A percentile compares a stretch with the other conserved stretches of the same genome.
These are phyloP conservation scores for Aradophagus sp. DNA, from an alignment of 1,140 invertebrate species.

Conservation along the genomic window DNA sequence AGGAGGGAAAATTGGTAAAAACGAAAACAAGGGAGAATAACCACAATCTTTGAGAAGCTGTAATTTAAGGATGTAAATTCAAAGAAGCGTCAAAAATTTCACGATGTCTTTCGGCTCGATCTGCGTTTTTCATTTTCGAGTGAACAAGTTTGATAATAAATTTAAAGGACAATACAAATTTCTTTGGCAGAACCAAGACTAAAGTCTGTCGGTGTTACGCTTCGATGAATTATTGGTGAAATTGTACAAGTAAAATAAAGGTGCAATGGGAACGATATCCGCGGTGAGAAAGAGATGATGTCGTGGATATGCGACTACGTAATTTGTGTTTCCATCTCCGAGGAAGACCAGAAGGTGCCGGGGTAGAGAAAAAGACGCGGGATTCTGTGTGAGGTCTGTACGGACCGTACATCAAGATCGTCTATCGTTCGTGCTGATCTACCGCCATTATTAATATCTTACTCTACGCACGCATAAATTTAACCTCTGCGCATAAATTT, in stretches of 20 bases:
- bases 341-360: constrained; percentile 53
- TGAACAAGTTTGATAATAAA: constrained; percentile 49
- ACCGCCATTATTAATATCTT: constrained; percentile 59
- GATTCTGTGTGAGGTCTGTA: constrained; percentile 55
- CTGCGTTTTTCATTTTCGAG: constrained; percentile 46
- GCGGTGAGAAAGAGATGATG: constrained; percentile 49
- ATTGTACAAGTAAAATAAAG: constrained; percentile 48
- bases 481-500: constrained; percentile 47
- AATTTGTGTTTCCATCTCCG: constrained; percentile 55
- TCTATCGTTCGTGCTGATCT: constrained; percentile 55
- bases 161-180: constrained; percentile 47
- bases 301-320: constrained; percentile 43
- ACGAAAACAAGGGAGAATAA: neutral
- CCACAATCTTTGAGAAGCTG: neutral
- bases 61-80: constrained; percentile 28
- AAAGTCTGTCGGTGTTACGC: constrained; percentile 27
- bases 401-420: constrained; percentile 40
- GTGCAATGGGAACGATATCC: constrained; percentile 31
- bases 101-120: constrained; percentile 30
- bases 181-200: constrained; percentile 30
- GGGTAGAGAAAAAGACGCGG: constrained; percentile 25
- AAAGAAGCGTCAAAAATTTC: constrained; percentile 25
- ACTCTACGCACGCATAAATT: constrained; percentile 57
- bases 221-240: constrained; percentile 50
- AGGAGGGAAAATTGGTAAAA: constrained; percentile 10